phyloP scores from a whole-genome alignment of 2,797 vertebrate species.

The Artibeus jamaicensis region DNA sequence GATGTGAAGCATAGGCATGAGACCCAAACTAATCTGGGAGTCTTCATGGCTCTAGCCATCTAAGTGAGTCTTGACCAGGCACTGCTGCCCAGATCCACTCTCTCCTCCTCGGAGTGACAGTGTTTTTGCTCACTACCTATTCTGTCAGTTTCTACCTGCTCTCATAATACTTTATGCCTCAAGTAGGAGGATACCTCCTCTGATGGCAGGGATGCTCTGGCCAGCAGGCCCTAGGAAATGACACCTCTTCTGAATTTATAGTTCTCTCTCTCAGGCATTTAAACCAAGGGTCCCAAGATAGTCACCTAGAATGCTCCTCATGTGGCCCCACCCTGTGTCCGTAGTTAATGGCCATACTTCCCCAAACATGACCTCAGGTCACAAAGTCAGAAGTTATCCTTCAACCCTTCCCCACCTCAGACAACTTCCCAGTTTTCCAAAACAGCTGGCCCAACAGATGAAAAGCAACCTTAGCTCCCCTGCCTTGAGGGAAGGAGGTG shows the following conservation, averaged over 20 bases:
- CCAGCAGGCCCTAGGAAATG: not conserved
- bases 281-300: not conserved
- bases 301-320: not conserved
- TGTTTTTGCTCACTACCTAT: not conserved
- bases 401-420: not conserved
- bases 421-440: not conserved
- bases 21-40: not conserved
- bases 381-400: not conserved
- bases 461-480: not conserved
- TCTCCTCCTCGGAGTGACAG: not conserved
- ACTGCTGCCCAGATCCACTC: not conserved
- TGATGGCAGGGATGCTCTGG: not conserved
- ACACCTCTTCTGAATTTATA: conserved; percentile 9
- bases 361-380: not conserved
- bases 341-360: not conserved
- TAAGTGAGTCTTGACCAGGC: not conserved
- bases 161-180: not conserved
- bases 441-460: not conserved
- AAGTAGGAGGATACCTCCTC: not conserved
- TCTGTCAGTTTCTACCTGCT: not conserved
- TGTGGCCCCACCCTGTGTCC: not conserved
- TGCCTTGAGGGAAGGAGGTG: not conserved
- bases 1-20: not conserved
- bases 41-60: not conserved
- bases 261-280: not conserved